Percentiles rank a stretch among this genome's conserved stretches.
Conservation (phyloP, 2,113 vertebrate species). For the Eidolon helvum region DNA sequence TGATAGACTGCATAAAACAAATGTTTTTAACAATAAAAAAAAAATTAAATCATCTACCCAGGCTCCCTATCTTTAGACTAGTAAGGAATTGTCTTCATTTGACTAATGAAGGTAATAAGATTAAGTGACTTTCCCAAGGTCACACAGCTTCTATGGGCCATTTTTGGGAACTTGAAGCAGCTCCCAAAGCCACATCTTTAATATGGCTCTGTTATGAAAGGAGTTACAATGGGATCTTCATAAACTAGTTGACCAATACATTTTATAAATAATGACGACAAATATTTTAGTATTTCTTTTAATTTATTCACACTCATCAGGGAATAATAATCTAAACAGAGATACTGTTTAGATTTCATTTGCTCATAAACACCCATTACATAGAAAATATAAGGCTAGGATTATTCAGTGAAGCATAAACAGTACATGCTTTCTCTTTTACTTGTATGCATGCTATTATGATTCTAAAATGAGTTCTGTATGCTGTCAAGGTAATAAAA, state of each 20-base stretch:
- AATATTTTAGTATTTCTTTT: slow-evolving; percentile 24
- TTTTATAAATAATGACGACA: neutral
- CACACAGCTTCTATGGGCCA: neutral
- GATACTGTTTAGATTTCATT: neutral
- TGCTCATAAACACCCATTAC: neutral
- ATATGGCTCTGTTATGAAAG: neutral
- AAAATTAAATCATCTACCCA: neutral
- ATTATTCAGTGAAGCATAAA: neutral
- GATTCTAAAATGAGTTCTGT: slow-evolving; percentile 9
- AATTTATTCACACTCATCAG: neutral
- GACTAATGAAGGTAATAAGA: neutral
- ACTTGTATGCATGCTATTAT: neutral
- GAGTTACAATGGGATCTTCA: neutral
- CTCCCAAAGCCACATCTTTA: neutral
- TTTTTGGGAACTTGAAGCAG: neutral
- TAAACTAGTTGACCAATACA: neutral
- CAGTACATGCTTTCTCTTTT: neutral
- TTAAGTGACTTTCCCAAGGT: neutral
- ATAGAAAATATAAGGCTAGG: neutral
- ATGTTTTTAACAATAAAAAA: slow-evolving; percentile 61
- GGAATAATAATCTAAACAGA: neutral
- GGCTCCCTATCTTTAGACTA: neutral
- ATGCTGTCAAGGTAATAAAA: slow-evolving; percentile 12
- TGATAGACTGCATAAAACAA: slow-evolving; percentile 73
- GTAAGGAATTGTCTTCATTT: neutral